These are phyloP conservation scores for Sebastes iracundus DNA, from an alignment of 2,797 vertebrate genomes.

Conservation along the genomic window DNA sequence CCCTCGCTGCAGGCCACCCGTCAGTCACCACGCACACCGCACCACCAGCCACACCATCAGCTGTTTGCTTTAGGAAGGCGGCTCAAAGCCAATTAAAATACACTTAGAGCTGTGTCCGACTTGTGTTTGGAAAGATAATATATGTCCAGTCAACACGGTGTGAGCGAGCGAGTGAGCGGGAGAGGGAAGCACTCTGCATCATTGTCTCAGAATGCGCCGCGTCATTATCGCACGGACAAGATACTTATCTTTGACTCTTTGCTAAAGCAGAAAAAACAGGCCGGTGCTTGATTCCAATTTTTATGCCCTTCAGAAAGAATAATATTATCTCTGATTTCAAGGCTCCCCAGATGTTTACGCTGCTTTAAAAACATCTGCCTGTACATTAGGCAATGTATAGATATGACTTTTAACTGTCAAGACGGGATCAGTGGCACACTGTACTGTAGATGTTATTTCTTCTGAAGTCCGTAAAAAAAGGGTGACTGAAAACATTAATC, in stretches of 20 bases:
- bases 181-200: constrained; percentile 55
- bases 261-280: constrained; percentile 46
- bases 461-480: constrained; percentile 8
- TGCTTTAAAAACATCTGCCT: constrained; percentile 44
- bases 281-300: neutral
- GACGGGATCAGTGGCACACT: constrained; percentile 3
- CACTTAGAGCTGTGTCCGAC: constrained; percentile 82
- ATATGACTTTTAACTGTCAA: constrained; percentile 26
- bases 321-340: constrained; percentile 57
- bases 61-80: constrained; percentile 91
- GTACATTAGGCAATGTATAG: constrained; percentile 4
- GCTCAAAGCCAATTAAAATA: constrained; percentile 94
- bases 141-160: constrained; percentile 71
- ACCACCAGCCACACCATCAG: constrained; percentile 84
- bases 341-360: constrained; percentile 29
- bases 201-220: constrained; percentile 62
- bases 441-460: constrained; percentile 4
- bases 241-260: constrained; percentile 54
- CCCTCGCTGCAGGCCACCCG: constrained; percentile 79
- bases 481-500: constrained; percentile 69
- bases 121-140: constrained; percentile 88
- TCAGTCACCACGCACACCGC: constrained; percentile 85
- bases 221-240: constrained; percentile 51
- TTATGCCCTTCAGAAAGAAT: constrained; percentile 32
- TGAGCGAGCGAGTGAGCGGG: constrained; percentile 27